phyloP scores from a whole-genome alignment of 2,797 vertebrate genomes.

The Odontamblyopus lacepedii region DNA sequence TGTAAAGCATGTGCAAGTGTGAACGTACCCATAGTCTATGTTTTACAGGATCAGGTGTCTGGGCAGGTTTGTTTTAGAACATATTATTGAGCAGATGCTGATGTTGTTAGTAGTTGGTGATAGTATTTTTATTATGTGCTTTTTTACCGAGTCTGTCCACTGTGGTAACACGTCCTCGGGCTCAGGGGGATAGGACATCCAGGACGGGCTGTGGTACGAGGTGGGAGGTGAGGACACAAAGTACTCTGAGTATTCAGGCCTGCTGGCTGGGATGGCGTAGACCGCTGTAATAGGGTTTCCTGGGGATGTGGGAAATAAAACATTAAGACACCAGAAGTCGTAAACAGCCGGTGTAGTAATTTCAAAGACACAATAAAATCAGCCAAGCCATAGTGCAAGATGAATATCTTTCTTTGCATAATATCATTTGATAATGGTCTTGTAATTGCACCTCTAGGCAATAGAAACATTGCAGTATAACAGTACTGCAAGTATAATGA shows the following conservation, averaged over 20 bases:
- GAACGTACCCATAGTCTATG: background rate
- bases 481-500: background rate
- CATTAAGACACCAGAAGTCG: background rate
- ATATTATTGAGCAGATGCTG: background rate
- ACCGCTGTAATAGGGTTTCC: slow-evolving; percentile 96
- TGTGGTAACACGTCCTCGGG: slow-evolving; percentile 88
- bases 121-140: background rate
- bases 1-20: no score
- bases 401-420: background rate
- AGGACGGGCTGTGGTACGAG: slow-evolving; percentile 92
- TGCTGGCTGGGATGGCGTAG: slow-evolving; percentile 93
- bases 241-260: slow-evolving; percentile 90
- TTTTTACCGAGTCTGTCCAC: slow-evolving; percentile 94
- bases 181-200: slow-evolving; percentile 96
- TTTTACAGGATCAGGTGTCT: background rate
- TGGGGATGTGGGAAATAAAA: slow-evolving; percentile 48
- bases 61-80: background rate
- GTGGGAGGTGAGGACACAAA: slow-evolving; percentile 91
- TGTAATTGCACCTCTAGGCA: background rate
- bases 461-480: background rate
- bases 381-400: background rate
- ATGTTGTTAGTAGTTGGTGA: background rate
- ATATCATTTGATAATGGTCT: background rate
- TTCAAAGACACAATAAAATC: background rate
- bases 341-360: background rate